Percentiles rank a stretch among this genome's conserved stretches.
phyloP scores from a whole-genome alignment of 2,113 vertebrate genomes.

The Pristiophorus japonicus region DNA sequence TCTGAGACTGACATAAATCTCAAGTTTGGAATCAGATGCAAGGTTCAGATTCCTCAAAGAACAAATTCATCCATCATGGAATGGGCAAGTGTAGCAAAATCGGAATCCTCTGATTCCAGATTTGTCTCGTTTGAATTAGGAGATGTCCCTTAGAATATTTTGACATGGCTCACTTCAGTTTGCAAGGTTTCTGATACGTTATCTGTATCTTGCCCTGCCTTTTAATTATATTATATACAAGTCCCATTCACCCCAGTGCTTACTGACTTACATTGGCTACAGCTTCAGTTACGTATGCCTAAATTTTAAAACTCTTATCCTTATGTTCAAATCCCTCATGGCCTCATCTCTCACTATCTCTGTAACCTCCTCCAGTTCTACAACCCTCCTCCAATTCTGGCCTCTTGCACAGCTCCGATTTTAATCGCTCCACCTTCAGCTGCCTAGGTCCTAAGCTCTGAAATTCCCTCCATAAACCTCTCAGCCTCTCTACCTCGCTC shows the following conservation, averaged over 20 bases:
- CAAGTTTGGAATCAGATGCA: not conserved
- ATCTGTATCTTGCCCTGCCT: not conserved
- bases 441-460: not conserved
- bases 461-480: too few relatives aligned
- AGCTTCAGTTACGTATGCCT: too few relatives aligned
- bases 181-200: not conserved
- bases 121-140: not conserved
- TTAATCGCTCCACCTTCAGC: not conserved
- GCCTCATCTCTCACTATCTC: too few relatives aligned
- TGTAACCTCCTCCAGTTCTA: too few relatives aligned
- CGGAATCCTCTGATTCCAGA: not conserved
- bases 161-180: not conserved
- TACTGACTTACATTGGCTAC: not conserved
- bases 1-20: not conserved
- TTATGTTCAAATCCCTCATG: not conserved
- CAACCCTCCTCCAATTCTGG: not conserved
- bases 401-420: not conserved
- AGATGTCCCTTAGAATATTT: not conserved
- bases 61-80: not conserved
- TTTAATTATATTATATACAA: not conserved
- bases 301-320: too few relatives aligned
- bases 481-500: too few relatives aligned
- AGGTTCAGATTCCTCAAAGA: not conserved
- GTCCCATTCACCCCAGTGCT: not conserved
- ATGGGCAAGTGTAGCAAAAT: not conserved